Evolutionary conservation across 2,888 invertebrate species (phyloP).

Genomic region (Eristalis intricaria): DNA sequence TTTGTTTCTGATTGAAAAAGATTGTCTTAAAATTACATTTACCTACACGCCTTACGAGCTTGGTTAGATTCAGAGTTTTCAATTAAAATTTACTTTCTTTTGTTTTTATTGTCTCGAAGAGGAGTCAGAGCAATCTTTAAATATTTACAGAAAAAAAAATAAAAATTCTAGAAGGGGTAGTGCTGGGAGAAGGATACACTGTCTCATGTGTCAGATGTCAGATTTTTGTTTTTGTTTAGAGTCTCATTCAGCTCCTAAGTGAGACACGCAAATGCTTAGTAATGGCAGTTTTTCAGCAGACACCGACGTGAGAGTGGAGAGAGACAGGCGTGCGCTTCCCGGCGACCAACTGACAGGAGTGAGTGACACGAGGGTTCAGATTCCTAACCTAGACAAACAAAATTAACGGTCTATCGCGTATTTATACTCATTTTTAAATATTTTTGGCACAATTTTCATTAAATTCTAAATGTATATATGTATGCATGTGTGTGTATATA

Average conservation of each 20-base stretch:
- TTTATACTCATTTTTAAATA: constrained; percentile 53
- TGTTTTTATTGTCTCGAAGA: background rate
- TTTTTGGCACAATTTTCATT: constrained; percentile 71
- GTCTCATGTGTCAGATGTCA: background rate
- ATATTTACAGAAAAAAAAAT: background rate
- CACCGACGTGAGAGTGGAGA: no score
- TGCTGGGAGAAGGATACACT: background rate
- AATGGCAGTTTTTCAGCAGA: background rate
- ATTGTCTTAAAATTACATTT: background rate
- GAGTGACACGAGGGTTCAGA: background rate
- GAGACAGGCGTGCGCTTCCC: no score
- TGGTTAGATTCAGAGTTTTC: background rate
- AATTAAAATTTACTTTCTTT: background rate
- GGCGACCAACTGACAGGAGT: background rate
- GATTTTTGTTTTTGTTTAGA: no score
- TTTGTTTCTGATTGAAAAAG: constrained; percentile 24
- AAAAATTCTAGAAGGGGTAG: background rate
- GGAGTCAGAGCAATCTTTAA: background rate
- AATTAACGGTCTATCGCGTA: constrained; percentile 48
- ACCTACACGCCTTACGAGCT: background rate
- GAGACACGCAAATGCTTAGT: background rate
- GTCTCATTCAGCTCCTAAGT: background rate
- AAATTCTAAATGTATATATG: constrained; percentile 52
- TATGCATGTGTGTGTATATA: constrained; percentile 28
- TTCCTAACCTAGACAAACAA: constrained; percentile 56